Evolutionary conservation across 35 echinoderm and acorn worm species (phyloP).

Genomic region (Strongylocentrotus purpuratus): DNA sequence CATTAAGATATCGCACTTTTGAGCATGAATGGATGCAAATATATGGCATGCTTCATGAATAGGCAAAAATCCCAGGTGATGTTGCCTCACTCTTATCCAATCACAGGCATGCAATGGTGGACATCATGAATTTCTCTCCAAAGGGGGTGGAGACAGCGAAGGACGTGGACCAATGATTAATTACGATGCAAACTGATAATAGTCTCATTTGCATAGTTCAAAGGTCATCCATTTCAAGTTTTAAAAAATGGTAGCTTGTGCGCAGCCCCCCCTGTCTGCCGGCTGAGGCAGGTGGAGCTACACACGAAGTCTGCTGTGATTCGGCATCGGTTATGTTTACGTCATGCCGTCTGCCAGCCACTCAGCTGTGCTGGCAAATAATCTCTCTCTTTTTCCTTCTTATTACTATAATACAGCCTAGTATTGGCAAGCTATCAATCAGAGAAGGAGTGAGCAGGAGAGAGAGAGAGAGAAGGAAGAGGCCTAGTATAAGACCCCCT

Average conservation of each 20-base stretch:
- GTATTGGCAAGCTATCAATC: constrained; percentile 45
- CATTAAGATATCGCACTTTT: neutral
- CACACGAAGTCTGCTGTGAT: constrained; percentile 56
- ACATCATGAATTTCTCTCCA: constrained; percentile 1
- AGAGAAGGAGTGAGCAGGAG: neutral
- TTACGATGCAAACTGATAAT: constrained; percentile 88
- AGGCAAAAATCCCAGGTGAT: neutral
- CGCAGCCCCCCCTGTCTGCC: constrained; percentile 56
- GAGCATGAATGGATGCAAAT: neutral
- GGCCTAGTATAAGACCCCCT: constrained; percentile 27
- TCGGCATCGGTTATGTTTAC: constrained; percentile 37
- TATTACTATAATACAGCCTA: constrained; percentile 6
- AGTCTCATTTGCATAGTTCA: constrained; percentile 92
- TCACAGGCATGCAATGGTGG: neutral
- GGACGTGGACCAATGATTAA: constrained; percentile 84
- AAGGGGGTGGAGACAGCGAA: constrained; percentile 55
- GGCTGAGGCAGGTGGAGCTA: constrained; percentile 65
- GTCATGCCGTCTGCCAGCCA: constrained; percentile 51
- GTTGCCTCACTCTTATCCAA: neutral
- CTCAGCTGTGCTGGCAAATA: constrained; percentile 33
- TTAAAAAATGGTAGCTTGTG: constrained; percentile 91
- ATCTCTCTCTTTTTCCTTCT: neutral
- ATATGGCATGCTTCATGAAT: neutral
- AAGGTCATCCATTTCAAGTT: constrained; percentile 96
- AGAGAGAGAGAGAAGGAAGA: constrained; percentile 6